Conservation (phyloP, 2,888 invertebrate genomes). For the Odontocerum albicorne region DNA sequence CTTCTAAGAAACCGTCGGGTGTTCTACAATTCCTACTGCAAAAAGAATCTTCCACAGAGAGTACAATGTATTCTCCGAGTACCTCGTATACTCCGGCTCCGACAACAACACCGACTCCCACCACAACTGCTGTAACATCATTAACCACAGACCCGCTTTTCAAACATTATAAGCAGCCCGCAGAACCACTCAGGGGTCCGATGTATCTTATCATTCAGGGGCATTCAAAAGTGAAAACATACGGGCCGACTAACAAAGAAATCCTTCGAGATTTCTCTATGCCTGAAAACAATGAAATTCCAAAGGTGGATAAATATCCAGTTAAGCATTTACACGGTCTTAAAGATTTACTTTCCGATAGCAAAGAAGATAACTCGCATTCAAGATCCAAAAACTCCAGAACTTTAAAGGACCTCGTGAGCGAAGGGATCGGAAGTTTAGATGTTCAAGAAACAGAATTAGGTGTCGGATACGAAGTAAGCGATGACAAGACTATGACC, state of each 20-base stretch:
- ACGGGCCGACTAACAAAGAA: constrained; percentile 63
- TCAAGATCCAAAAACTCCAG: constrained; percentile 45
- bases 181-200: constrained; percentile 62
- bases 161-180: constrained; percentile 63
- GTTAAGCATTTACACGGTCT: constrained; percentile 60
- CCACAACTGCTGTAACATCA: constrained; percentile 54
- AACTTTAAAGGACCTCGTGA: constrained; percentile 48
- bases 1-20: constrained; percentile 27
- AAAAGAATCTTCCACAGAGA: constrained; percentile 33
- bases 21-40: constrained; percentile 31
- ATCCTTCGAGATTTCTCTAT: constrained; percentile 48
- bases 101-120: constrained; percentile 49
- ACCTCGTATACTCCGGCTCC: constrained; percentile 37
- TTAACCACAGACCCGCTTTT: constrained; percentile 63
- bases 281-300: constrained; percentile 58
- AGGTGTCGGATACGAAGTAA: constrained; percentile 60
- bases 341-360: constrained; percentile 42
- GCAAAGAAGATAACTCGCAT: constrained; percentile 41
- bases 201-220: constrained; percentile 82
- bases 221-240: constrained; percentile 84
- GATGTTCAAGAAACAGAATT: constrained; percentile 61
- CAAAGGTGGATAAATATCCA: constrained; percentile 54
- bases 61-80: constrained; percentile 36
- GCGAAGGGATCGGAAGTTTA: constrained; percentile 53
- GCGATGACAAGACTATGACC: constrained; percentile 55